phyloP scores from a whole-genome alignment of 2,888 invertebrate genomes.

The Cerastis rubricosa region DNA sequence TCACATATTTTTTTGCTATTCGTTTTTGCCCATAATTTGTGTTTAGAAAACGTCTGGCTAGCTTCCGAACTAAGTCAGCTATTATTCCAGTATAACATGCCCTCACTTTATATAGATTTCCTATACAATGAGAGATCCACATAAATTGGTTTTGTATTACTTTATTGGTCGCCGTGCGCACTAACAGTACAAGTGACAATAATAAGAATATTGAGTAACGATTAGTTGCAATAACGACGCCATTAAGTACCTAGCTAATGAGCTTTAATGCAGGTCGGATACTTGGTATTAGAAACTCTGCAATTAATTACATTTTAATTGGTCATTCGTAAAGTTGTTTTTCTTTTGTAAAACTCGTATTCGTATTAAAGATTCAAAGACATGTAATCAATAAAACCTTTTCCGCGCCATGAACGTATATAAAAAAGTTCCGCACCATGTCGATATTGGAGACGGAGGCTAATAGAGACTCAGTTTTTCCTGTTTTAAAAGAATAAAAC shows the following conservation, averaged over 20 bases:
- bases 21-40: constrained; percentile 7
- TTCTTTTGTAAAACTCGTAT: constrained; percentile 16
- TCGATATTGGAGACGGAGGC: constrained; percentile 5
- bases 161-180: too few relatives aligned
- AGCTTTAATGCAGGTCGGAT: constrained; percentile 31
- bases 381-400: constrained; percentile 52
- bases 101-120: too few relatives aligned
- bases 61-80: not conserved
- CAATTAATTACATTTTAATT: constrained; percentile 41
- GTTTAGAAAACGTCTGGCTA: not conserved
- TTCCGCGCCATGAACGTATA: not conserved
- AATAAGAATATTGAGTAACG: constrained; percentile 21
- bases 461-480: not conserved
- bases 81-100: too few relatives aligned
- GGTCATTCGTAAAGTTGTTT: constrained; percentile 27
- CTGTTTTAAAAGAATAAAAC: constrained; percentile 17
- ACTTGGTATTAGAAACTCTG: constrained; percentile 42
- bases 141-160: too few relatives aligned
- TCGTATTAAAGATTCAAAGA: constrained; percentile 53
- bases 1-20: constrained; percentile 14
- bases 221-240: constrained; percentile 22
- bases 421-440: not conserved
- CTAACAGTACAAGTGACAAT: constrained; percentile 10
- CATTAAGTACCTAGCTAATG: constrained; percentile 32
- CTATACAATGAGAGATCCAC: too few relatives aligned